A percentile compares a stretch with the other conserved stretches of the same genome.
Evolutionary conservation across 2,888 invertebrate species (phyloP).

Genomic region (Harpalus rufipes): DNA sequence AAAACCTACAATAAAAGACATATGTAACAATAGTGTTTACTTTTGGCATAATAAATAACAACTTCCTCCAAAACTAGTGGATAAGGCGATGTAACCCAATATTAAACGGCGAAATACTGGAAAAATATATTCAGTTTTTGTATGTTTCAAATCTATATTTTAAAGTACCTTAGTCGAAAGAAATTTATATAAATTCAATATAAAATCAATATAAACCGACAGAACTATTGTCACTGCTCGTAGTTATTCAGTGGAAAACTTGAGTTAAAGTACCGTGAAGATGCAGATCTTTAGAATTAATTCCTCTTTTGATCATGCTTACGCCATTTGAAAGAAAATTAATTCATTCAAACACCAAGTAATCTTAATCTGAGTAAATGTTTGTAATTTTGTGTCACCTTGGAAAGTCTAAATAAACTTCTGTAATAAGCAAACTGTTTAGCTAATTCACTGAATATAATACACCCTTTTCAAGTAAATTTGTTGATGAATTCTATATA

Average conservation of each 20-base stretch:
- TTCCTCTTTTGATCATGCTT: not conserved
- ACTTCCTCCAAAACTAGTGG: too few species aligned
- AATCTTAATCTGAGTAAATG: not conserved
- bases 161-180: too few species aligned
- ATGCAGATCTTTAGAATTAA: not conserved
- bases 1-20: too few species aligned
- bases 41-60: too few species aligned
- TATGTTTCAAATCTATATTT: too few species aligned
- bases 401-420: not conserved
- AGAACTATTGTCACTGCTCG: too few species aligned
- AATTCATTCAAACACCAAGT: not conserved
- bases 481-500: not conserved
- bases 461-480: not conserved
- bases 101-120: too few species aligned
- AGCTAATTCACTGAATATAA: conserved; percentile 29
- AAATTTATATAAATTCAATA: too few species aligned
- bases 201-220: too few species aligned
- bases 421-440: conserved; percentile 25
- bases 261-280: not conserved
- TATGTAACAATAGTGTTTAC: too few species aligned
- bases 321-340: conserved; percentile 3
- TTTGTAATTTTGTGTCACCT: not conserved
- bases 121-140: too few species aligned
- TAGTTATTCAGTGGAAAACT: not conserved
- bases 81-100: too few species aligned